Percentiles rank a stretch among this genome's conserved stretches.
phyloP scores from a whole-genome alignment of 2,797 vertebrate species.

The Babyrousa celebensis region DNA sequence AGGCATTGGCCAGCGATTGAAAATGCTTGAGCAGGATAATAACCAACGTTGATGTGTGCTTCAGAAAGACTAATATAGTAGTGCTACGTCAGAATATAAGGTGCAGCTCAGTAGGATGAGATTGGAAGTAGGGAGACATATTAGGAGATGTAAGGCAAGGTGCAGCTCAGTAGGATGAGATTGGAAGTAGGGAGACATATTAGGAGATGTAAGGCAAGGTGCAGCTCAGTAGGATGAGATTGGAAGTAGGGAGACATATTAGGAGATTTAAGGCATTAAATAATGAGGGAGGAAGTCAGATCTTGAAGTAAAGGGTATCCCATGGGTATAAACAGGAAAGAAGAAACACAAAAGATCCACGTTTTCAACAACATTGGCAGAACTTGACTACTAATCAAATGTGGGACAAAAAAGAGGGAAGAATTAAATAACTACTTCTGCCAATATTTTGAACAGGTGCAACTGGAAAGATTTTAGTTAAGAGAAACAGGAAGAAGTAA shows the following conservation, averaged over 20 bases:
- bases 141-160: not conserved
- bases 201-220: not conserved
- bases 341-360: not conserved
- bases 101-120: not conserved
- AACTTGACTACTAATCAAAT: not conserved
- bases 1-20: not conserved
- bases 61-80: not conserved
- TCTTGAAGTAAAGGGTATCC: not conserved
- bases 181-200: not conserved
- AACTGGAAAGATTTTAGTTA: not conserved
- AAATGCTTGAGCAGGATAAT: not conserved
- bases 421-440: not conserved
- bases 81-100: not conserved
- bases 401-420: not conserved
- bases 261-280: not conserved
- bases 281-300: not conserved
- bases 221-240: not conserved
- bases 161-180: not conserved
- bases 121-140: not conserved
- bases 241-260: not conserved
- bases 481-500: slow-evolving; percentile 46
- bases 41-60: not conserved
- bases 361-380: not conserved
- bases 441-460: not conserved
- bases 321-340: not conserved